phyloP scores from a whole-genome alignment of 2,888 invertebrate species.

The Sminthurides aquaticus region DNA sequence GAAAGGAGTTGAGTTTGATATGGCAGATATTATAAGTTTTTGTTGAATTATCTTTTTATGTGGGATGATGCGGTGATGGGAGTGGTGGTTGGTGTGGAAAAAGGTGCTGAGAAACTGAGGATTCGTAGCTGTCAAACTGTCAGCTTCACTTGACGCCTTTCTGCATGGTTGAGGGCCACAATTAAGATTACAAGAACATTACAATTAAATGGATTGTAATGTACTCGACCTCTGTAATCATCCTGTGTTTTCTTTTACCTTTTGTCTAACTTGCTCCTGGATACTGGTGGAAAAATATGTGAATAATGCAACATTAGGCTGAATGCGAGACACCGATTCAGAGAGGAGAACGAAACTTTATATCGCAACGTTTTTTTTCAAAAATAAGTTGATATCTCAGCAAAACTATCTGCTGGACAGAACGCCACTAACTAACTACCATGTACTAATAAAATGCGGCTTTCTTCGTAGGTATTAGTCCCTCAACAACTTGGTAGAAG shows the following conservation, averaged over 20 bases:
- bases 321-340: too few species aligned
- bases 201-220: constrained; percentile 21
- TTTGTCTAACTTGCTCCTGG: constrained; percentile 12
- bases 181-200: constrained; percentile 20
- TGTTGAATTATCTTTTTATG: not conserved
- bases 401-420: too few species aligned
- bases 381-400: too few species aligned
- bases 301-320: too few species aligned
- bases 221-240: constrained; percentile 22
- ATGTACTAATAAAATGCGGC: too few species aligned
- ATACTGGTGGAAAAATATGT: not conserved
- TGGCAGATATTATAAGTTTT: not conserved
- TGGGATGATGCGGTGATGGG: not conserved
- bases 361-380: too few species aligned
- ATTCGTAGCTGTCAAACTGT: constrained; percentile 21
- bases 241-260: constrained; percentile 17
- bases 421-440: too few species aligned
- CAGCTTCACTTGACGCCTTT: constrained; percentile 24
- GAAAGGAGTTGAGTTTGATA: too few species aligned
- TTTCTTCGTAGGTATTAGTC: too few species aligned
- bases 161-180: constrained; percentile 20
- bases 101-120: constrained; percentile 19
- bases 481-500: too few species aligned
- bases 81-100: not conserved
- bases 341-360: too few species aligned